A percentile compares a stretch with the other conserved stretches of the same genome.
phyloP scores from a whole-genome alignment of 2,888 invertebrate species.

The Drosophila gaucha region DNA sequence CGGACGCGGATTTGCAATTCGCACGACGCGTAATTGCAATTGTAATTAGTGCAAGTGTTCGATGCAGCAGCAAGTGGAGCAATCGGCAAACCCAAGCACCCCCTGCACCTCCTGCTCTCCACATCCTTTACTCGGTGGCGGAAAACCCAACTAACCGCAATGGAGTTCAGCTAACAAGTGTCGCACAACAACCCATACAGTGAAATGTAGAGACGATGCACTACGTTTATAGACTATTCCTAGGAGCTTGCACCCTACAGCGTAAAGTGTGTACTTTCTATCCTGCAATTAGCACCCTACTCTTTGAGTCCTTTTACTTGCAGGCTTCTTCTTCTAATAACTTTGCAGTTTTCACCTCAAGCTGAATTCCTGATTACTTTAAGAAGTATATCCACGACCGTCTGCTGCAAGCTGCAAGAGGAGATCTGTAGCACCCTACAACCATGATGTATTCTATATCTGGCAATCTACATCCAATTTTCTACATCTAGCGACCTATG shows the following conservation, averaged over 20 bases:
- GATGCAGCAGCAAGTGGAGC: conserved; percentile 23
- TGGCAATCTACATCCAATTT: too few species aligned
- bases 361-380: too few species aligned
- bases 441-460: too few species aligned
- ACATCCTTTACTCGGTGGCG: background rate
- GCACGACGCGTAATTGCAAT: conserved; percentile 71
- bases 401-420: too few species aligned
- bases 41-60: conserved; percentile 73
- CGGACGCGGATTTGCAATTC: conserved; percentile 47
- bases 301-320: background rate
- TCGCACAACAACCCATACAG: too few species aligned
- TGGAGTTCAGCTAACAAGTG: background rate
- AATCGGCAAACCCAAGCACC: conserved; percentile 14
- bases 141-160: background rate
- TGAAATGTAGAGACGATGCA: background rate
- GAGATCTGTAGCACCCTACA: too few species aligned
- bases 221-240: background rate
- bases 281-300: too few species aligned
- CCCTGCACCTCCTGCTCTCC: background rate
- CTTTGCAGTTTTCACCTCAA: too few species aligned
- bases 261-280: too few species aligned
- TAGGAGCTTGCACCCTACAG: background rate
- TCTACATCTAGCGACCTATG: too few species aligned
- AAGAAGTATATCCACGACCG: too few species aligned
- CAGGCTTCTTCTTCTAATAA: background rate